Evolutionary conservation across 2,888 invertebrate species (phyloP), one percentile per base, ranked within the genome.

Genomic region (Operophtera brumata): DNA sequence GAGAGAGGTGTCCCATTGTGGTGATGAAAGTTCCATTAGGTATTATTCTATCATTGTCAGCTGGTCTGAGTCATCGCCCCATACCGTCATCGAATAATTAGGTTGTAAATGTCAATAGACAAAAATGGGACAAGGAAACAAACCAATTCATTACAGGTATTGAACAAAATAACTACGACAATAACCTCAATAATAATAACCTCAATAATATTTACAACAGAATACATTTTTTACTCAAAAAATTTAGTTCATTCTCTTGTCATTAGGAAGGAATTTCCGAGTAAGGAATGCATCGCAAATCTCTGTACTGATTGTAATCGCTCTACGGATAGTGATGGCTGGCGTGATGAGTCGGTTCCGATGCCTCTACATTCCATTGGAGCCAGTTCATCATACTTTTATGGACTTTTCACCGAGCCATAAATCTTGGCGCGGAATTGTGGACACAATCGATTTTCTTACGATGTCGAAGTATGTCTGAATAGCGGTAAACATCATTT

Each of bases 271-370:
- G 70, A 65, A 71, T 66, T 60, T 55, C 47, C 36, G 57, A 64
- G 47, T 47, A 43, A 44, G 62, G 71, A 73, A 74, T 73, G 71
- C 69, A 68, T 62, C 58, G 66, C 66, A 55, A 70, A 68, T 64
- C 50, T 54, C 50, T 59, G 61, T 58, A 57, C 56, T 59, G 64
- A 68, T 52, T 57, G 45, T 49, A 41, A 48, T 49, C 48, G 52
- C 26, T 43, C 28, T 32, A 25, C 49, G 53, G 46, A 40, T 41
- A 37, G 25, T 25, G 47, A 44, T 56, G 55, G 43, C 20, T 20
- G 20, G 28, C 25, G 48, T 65, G 66, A 67, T 66, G 66, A 67
- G 61, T 64, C 57, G 48, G 37, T 52, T 36, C 40, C 42, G 53
- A 63, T 64, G 59, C 58, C 53, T 59, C 47, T 50, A 56, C 65